Evolutionary conservation across 2,113 vertebrate species (phyloP).

Genomic region (Otolemur garnettii): DNA sequence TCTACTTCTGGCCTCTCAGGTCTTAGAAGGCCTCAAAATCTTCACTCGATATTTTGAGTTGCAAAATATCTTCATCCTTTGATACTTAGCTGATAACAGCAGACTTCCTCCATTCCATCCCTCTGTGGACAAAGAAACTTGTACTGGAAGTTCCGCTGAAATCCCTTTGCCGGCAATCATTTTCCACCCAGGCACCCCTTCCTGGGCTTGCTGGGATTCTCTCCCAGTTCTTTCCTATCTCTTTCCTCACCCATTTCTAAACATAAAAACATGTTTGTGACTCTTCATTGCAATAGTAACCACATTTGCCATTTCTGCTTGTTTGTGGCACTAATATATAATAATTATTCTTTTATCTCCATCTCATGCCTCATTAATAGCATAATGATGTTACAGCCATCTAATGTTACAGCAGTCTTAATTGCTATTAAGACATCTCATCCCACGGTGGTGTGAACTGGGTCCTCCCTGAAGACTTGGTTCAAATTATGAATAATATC

Average conservation of each 20-base stretch:
- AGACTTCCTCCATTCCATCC: not conserved
- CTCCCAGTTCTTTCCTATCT: not conserved
- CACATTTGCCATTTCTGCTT: conserved; percentile 50
- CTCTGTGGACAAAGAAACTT: not conserved
- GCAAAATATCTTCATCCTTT: not conserved
- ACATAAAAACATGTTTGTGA: conserved; percentile 17
- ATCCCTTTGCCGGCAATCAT: not conserved
- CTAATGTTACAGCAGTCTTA: no score
- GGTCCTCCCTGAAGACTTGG: not conserved
- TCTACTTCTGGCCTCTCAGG: not conserved
- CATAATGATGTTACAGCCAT: not conserved
- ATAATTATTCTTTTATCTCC: conserved; percentile 56
- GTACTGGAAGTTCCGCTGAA: not conserved
- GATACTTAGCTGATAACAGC: no score
- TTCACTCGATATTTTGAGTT: not conserved
- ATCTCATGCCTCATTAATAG: conserved; percentile 30
- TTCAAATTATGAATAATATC: not conserved
- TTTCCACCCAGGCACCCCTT: not conserved
- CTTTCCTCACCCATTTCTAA: conserved; percentile 11
- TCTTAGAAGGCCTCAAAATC: not conserved
- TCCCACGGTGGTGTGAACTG: not conserved
- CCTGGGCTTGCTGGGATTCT: not conserved
- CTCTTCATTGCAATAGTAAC: not conserved
- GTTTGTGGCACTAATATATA: not conserved
- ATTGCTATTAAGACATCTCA: conserved; percentile 10